These are phyloP conservation scores for Anas platyrhynchos DNA, from an alignment of 2,113 vertebrate genomes.

Conservation along the genomic window DNA sequence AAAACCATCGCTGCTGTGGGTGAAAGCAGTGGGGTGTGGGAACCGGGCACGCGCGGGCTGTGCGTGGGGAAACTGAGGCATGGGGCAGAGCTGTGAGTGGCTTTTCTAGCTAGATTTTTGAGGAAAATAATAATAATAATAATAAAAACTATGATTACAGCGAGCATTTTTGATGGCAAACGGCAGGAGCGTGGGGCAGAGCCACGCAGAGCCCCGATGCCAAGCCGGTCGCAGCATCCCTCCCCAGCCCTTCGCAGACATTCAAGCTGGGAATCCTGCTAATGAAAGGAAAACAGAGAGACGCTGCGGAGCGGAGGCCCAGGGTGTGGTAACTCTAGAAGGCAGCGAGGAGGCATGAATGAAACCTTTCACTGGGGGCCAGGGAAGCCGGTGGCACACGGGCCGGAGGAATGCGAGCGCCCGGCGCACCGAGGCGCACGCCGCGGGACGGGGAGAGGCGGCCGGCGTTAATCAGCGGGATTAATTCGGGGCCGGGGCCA, in stretches of 20 bases:
- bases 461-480: not conserved
- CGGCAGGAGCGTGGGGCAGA: not conserved
- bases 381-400: conserved; percentile 57
- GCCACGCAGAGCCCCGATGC: not conserved
- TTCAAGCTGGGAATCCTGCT: conserved; percentile 72
- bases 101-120: not conserved
- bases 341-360: conserved; percentile 74
- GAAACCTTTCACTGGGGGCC: conserved; percentile 76
- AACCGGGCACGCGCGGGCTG: not conserved
- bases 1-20: rapidly evolving
- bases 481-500: not conserved
- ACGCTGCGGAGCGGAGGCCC: conserved; percentile 54
- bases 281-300: conserved; percentile 74
- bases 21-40: not conserved
- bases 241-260: conserved; percentile 26
- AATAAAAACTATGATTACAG: too few relatives aligned
- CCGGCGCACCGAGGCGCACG: not conserved
- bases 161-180: not conserved
- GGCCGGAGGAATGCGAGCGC: conserved; percentile 66
- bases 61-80: not conserved
- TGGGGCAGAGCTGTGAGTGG: not conserved
- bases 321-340: conserved; percentile 73
- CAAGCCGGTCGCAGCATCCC: not conserved
- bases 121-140: too few relatives aligned
- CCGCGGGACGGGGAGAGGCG: conserved; percentile 25